Evolutionary conservation across 2,797 vertebrate genomes (phyloP).

Genomic region (Sciurus vulgaris): DNA sequence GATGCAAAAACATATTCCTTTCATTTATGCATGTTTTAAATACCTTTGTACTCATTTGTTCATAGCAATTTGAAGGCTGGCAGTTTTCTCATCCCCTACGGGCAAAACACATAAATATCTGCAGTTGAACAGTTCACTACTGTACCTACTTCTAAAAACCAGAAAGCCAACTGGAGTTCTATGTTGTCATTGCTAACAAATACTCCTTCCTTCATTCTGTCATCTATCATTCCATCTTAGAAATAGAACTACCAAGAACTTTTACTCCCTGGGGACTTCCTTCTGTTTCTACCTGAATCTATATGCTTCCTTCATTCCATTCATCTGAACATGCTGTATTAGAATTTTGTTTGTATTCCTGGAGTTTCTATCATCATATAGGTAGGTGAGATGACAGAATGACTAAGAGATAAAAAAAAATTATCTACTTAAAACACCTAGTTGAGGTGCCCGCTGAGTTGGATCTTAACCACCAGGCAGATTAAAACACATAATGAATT

Average conservation of each 20-base stretch:
- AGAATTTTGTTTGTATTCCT: constrained; percentile 73
- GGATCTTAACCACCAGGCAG: constrained; percentile 70
- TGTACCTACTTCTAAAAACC: not conserved
- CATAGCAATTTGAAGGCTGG: not conserved
- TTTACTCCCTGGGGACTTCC: constrained; percentile 11
- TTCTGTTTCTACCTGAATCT: not conserved
- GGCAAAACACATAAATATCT: not conserved
- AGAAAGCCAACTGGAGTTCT: not conserved
- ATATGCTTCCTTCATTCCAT: constrained; percentile 39
- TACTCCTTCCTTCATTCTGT: not conserved
- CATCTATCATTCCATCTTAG: not conserved
- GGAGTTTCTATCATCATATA: constrained; percentile 67
- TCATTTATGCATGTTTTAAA: not conserved
- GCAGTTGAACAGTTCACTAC: not conserved
- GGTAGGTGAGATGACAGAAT: constrained; percentile 66
- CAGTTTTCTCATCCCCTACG: not conserved
- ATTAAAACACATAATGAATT: constrained; percentile 62
- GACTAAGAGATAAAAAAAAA: constrained; percentile 77
- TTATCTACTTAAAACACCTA: constrained; percentile 64
- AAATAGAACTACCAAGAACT: not conserved
- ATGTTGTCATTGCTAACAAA: not conserved
- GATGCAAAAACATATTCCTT: not conserved
- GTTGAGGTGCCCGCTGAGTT: constrained; percentile 61
- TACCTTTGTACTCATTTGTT: not conserved
- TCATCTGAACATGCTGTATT: constrained; percentile 33